Conservation (phyloP, 2,888 invertebrate species). For the Chaitophorus viminalis region DNA sequence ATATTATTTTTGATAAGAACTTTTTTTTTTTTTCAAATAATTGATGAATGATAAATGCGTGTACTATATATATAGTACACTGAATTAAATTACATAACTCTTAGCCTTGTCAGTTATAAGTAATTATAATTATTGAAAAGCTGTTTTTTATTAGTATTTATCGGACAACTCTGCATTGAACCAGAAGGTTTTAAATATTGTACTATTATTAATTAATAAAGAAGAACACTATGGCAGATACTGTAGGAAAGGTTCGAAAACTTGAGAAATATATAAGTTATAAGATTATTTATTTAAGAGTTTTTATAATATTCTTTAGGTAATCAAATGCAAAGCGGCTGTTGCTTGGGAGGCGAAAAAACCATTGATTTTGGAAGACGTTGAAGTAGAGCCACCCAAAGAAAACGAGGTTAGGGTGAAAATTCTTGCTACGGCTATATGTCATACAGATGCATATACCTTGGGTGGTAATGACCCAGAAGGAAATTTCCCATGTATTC, state of each 20-base stretch:
- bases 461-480: conserved; percentile 89
- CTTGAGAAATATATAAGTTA: neutral
- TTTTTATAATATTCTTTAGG: conserved; percentile 68
- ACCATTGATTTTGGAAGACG: conserved; percentile 87
- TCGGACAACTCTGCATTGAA: too few species aligned
- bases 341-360: conserved; percentile 96
- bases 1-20: conserved; percentile 31
- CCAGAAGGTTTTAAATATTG: too few species aligned
- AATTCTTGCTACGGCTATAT: conserved; percentile 83
- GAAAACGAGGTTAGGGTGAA: conserved; percentile 90
- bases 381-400: conserved; percentile 94
- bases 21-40: conserved; percentile 16
- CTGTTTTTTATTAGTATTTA: too few species aligned
- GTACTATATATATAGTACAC: too few species aligned
- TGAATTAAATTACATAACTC: too few species aligned
- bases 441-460: conserved; percentile 94
- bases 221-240: conserved; percentile 35
- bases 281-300: neutral
- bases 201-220: neutral
- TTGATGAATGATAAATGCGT: conserved; percentile 18
- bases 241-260: conserved; percentile 37
- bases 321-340: conserved; percentile 92
- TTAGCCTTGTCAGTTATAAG: too few species aligned
- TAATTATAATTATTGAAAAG: too few species aligned
- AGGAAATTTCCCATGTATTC: conserved; percentile 88